Evolutionary conservation across 2,113 vertebrate species (phyloP), one percentile per base, ranked within the genome.

Genomic region (Tragelaphus buxtoni): DNA sequence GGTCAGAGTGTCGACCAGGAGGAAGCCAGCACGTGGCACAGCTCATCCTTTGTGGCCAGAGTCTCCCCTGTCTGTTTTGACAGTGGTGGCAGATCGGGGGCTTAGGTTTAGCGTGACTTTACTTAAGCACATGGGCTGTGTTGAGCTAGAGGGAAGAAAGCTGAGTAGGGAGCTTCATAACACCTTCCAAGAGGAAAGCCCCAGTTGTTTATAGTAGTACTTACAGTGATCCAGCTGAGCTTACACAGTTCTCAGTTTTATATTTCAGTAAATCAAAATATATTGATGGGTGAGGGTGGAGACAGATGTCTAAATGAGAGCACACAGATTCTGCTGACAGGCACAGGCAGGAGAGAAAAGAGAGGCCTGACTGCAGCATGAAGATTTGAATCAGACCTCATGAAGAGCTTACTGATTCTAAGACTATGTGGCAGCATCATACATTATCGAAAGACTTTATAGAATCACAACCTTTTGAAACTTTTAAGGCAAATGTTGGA

Each of bases 201-300:
- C 93, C 74, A 11, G 10, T 94, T 97, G 94, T 97, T 97, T 97
- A 94, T 86, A 72, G 84, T 82, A 87, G 90, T 95, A 81, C 83
- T 97, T 97, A 94, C 51, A 69, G 55, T 90, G 91, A 95, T 97
- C 91, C 91, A 95, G 60, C 93, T 88, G 93, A 93, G 96, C 80
- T 97, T 95, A 95, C 72, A 49, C 45, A 93, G 53, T 83, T 35
- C 76, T 97, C 65, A 69, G 55, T 72, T 97, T 95, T 87, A 45
- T 97, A 91, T 94, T 93, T 95, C 93, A 96, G 80, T 97, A 97
- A 95, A 95, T 96, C 93, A 94, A 93, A 97, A 94, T 96, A 85
- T 94, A 97, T 79, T 93, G 94, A 92, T 97, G 88, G 76, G 55
- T 90, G 61, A 97, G 55, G 80, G 49, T 87, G 58, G 60, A 95